These are phyloP conservation scores for Tonatia bakeri DNA, from an alignment of 2,113 vertebrate species.

Conservation along the genomic window DNA sequence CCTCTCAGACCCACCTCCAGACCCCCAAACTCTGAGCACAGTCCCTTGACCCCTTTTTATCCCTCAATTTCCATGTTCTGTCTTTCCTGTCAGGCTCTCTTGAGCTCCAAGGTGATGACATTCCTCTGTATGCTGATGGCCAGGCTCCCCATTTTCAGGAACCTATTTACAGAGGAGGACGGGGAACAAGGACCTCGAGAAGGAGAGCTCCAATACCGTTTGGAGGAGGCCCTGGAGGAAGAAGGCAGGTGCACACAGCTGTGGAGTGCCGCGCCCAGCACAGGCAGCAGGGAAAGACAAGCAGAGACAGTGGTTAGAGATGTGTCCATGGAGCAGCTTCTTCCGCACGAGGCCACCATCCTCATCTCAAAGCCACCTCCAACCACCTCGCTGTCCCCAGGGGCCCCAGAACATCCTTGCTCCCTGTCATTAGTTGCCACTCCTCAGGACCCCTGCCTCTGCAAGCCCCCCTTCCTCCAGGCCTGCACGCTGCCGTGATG, in stretches of 20 bases:
- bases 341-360: background rate
- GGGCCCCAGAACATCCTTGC: background rate
- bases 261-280: background rate
- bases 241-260: constrained; percentile 71
- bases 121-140: background rate
- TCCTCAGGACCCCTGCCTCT: background rate
- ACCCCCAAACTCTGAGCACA: background rate
- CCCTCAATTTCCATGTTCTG: background rate
- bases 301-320: constrained; percentile 62
- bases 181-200: background rate
- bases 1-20: background rate
- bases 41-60: background rate
- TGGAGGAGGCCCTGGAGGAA: constrained; percentile 67
- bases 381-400: background rate
- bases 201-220: constrained; percentile 44
- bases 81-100: background rate
- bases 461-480: background rate
- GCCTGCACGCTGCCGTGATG: background rate
- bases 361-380: background rate
- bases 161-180: background rate
- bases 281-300: constrained; percentile 42
- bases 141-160: background rate
- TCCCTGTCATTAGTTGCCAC: background rate
- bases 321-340: background rate
- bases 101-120: rapidly evolving